A percentile compares a stretch with the other conserved stretches of the same genome.
These are phyloP conservation scores for Argynnis bischoffii DNA, from an alignment of 2,888 invertebrate species.

Conservation along the genomic window DNA sequence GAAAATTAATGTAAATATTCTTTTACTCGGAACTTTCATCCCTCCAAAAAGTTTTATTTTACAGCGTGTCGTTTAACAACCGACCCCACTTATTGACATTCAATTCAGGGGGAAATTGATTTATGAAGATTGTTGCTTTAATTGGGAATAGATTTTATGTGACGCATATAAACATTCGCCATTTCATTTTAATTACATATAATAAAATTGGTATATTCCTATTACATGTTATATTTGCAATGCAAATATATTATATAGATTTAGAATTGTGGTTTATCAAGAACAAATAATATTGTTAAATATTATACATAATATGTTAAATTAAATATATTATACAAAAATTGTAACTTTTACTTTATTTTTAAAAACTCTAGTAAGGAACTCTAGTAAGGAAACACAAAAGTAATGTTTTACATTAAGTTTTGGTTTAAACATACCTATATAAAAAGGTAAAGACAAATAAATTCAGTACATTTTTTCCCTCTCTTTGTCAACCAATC, in stretches of 20 bases:
- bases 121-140: slow-evolving; percentile 82
- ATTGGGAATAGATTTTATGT: slow-evolving; percentile 73
- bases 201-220: background rate
- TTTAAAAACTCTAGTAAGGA: too few relatives aligned
- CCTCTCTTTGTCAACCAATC: too few relatives aligned
- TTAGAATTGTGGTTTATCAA: background rate
- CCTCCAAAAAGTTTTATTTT: slow-evolving; percentile 82
- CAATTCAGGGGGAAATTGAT: slow-evolving; percentile 82
- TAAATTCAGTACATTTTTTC: too few relatives aligned
- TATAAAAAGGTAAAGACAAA: too few relatives aligned
- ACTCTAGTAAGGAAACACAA: too few relatives aligned
- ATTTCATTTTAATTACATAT: slow-evolving; percentile 23
- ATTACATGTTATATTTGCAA: background rate
- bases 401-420: too few relatives aligned
- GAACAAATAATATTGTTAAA: too few relatives aligned
- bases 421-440: too few relatives aligned
- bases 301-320: too few relatives aligned
- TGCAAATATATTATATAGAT: background rate
- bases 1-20: slow-evolving; percentile 84
- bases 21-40: slow-evolving; percentile 77
- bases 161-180: slow-evolving; percentile 45
- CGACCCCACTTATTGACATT: slow-evolving; percentile 82
- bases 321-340: too few relatives aligned
- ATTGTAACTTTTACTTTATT: too few relatives aligned
- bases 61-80: slow-evolving; percentile 80